Evolutionary conservation across 2,888 invertebrate genomes (phyloP).

Genomic region (Idaea dimidiata): DNA sequence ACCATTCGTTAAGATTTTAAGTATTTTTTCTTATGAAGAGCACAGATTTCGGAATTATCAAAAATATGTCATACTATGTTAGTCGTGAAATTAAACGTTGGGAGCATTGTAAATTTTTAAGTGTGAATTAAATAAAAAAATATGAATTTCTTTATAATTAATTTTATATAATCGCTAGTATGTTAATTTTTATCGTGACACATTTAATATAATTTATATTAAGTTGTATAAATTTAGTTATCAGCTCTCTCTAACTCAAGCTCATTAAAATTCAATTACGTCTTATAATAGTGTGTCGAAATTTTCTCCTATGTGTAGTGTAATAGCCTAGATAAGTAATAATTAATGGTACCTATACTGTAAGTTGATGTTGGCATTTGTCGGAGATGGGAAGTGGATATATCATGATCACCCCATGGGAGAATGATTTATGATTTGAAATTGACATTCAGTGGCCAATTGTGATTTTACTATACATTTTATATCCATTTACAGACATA

Average conservation of each 20-base stretch:
- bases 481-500: conserved; percentile 76
- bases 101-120: conserved; percentile 68
- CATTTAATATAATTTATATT: conserved; percentile 59
- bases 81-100: conserved; percentile 40
- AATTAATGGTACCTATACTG: conserved; percentile 23
- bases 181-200: conserved; percentile 48
- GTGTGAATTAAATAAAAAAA: conserved; percentile 52
- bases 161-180: conserved; percentile 55
- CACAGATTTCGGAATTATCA: neutral
- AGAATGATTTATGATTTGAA: conserved; percentile 37
- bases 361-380: conserved; percentile 26
- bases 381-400: conserved; percentile 26
- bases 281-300: conserved; percentile 24
- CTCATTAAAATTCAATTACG: conserved; percentile 40
- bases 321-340: conserved; percentile 13
- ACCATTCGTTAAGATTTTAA: neutral
- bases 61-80: conserved; percentile 3
- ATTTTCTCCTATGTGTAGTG: conserved; percentile 25
- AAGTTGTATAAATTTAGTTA: conserved; percentile 74
- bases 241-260: conserved; percentile 66
- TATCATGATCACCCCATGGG: conserved; percentile 36
- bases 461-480: conserved; percentile 73
- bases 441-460: conserved; percentile 68
- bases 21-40: neutral
- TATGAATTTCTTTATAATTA: conserved; percentile 53